Conservation (phyloP, 2,888 invertebrate genomes). For the Apotomis capreana region DNA sequence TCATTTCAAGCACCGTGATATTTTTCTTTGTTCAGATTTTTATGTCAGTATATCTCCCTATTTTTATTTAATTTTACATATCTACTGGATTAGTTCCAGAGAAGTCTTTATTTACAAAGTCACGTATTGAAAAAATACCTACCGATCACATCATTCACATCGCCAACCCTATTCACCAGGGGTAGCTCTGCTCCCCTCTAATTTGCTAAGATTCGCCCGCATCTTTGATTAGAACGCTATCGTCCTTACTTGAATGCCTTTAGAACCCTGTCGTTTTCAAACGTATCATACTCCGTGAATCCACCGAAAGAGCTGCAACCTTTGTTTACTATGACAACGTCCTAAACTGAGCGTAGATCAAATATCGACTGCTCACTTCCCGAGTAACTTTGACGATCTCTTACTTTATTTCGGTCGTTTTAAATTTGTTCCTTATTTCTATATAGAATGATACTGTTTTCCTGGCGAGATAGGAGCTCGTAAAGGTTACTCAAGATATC, state of each 20-base stretch:
- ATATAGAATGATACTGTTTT: not conserved
- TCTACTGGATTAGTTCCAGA: too few relatives aligned
- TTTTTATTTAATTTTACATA: too few relatives aligned
- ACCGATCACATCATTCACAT: constrained; percentile 9
- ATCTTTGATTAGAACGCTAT: constrained; percentile 80
- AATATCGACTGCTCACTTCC: constrained; percentile 64
- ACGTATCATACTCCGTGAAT: not conserved
- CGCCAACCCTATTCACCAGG: constrained; percentile 65
- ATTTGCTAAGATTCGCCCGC: constrained; percentile 83
- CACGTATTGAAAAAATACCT: not conserved
- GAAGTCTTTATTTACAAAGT: too few relatives aligned
- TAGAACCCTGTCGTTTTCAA: constrained; percentile 23
- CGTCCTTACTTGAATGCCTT: constrained; percentile 17
- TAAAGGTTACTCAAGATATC: constrained; percentile 8
- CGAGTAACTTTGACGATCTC: constrained; percentile 49
- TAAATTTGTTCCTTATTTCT: not conserved
- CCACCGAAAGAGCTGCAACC: not conserved
- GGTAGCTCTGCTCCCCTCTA: constrained; percentile 73
- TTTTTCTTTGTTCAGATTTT: too few relatives aligned
- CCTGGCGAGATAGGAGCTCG: not conserved
- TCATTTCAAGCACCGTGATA: too few relatives aligned
- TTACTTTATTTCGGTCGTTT: constrained; percentile 22
- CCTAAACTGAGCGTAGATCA: constrained; percentile 46
- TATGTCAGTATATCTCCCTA: too few relatives aligned
- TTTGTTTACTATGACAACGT: constrained; percentile 24